Evolutionary conservation across 2,113 vertebrate genomes (phyloP).

Genomic region (Percopsis transmontana): DNA sequence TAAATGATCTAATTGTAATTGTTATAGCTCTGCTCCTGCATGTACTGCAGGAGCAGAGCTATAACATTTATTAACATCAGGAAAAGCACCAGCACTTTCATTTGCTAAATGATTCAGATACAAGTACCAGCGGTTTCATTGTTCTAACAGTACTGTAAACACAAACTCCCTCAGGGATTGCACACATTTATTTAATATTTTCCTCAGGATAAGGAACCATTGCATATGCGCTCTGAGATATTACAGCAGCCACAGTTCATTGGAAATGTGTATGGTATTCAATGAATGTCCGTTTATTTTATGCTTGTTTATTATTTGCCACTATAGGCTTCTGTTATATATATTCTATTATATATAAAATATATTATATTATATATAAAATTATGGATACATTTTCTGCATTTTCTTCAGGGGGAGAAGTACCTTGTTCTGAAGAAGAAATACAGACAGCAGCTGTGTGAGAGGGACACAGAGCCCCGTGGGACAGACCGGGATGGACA

Average conservation of each 20-base stretch:
- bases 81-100: no score
- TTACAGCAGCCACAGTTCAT: background rate
- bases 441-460: constrained; percentile 72
- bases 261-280: background rate
- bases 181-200: no score
- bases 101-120: no score
- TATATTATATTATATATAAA: no score
- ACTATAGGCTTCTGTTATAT: background rate
- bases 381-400: background rate
- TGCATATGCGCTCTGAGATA: background rate
- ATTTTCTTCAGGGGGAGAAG: constrained; percentile 75
- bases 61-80: no score
- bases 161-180: no score
- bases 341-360: background rate
- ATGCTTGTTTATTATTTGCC: background rate
- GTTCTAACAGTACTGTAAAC: no score
- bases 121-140: no score
- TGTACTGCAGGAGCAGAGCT: no score
- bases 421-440: constrained; percentile 81
- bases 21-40: no score
- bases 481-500: constrained; percentile 15
- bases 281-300: background rate
- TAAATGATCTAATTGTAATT: no score
- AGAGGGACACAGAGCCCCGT: constrained; percentile 36
- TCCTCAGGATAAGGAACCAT: no score